Evolutionary conservation across 1,140 invertebrate species (phyloP).

Genomic region (Platyscapa corneri): DNA sequence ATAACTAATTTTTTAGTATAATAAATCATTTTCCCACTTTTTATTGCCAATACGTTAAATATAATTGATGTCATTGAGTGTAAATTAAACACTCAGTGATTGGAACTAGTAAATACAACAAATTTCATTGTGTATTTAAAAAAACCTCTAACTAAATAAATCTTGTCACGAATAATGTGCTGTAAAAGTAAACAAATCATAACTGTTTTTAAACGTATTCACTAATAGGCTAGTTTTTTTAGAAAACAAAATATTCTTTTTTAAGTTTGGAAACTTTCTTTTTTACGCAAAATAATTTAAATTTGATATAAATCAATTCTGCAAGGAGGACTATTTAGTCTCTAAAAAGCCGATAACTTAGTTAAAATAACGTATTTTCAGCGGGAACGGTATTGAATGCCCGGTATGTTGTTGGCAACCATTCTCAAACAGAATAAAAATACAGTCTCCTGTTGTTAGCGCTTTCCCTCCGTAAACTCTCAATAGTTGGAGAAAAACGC

Average conservation of each 20-base stretch:
- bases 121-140: no score
- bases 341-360: not conserved
- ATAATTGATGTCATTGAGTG: no score
- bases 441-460: not conserved
- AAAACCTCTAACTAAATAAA: no score
- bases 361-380: slow-evolving; percentile 1
- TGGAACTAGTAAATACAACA: no score
- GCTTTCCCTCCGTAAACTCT: slow-evolving; percentile 21
- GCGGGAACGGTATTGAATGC: not conserved
- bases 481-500: not conserved
- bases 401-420: not conserved
- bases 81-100: no score
- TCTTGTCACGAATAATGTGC: no score
- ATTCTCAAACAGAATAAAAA: slow-evolving; percentile 10
- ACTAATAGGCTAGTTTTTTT: no score
- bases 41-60: no score
- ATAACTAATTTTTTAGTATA: no score
- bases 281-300: not conserved
- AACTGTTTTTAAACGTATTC: not conserved
- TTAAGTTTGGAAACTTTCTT: not conserved
- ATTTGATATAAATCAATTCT: not conserved
- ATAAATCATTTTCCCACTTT: no score
- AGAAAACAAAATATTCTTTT: no score
- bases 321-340: not conserved
- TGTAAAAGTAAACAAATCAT: no score